Conservation (phyloP, 2,113 vertebrate species). For the Pollimyrus isidori region DNA sequence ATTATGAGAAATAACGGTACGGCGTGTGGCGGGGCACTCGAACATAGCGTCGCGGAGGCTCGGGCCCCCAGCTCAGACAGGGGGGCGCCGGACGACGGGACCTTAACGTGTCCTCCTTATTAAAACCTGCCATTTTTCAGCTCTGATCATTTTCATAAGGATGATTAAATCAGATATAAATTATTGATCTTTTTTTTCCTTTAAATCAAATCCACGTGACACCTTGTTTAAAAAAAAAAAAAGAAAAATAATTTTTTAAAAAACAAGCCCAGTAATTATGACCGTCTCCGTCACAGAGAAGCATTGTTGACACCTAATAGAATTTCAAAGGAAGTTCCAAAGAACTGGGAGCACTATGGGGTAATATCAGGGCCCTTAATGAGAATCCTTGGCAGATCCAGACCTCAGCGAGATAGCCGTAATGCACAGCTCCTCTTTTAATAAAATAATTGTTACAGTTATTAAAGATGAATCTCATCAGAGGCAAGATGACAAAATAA, state of each 20-base stretch:
- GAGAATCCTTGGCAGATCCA: constrained; percentile 60
- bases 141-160: constrained; percentile 40
- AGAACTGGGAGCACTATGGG: constrained; percentile 60
- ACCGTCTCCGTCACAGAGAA: constrained; percentile 61
- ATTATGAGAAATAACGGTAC: constrained; percentile 88
- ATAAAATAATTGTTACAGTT: constrained; percentile 73
- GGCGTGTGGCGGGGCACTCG: constrained; percentile 61
- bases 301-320: constrained; percentile 69
- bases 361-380: constrained; percentile 67
- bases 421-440: constrained; percentile 61
- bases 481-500: constrained; percentile 68
- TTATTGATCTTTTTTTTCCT: constrained; percentile 45
- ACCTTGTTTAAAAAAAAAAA: constrained; percentile 27
- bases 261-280: constrained; percentile 56
- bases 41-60: constrained; percentile 32
- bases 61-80: not conserved
- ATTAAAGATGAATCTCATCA: constrained; percentile 74
- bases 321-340: constrained; percentile 59
- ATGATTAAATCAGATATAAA: constrained; percentile 54
- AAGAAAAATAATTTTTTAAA: constrained; percentile 34
- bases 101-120: constrained; percentile 39
- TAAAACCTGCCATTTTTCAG: constrained; percentile 54
- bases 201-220: constrained; percentile 59
- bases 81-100: not conserved
- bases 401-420: constrained; percentile 60